Base-by-base conservation (phyloP, 2,888 invertebrate species). In the Bombylius major region DNA sequence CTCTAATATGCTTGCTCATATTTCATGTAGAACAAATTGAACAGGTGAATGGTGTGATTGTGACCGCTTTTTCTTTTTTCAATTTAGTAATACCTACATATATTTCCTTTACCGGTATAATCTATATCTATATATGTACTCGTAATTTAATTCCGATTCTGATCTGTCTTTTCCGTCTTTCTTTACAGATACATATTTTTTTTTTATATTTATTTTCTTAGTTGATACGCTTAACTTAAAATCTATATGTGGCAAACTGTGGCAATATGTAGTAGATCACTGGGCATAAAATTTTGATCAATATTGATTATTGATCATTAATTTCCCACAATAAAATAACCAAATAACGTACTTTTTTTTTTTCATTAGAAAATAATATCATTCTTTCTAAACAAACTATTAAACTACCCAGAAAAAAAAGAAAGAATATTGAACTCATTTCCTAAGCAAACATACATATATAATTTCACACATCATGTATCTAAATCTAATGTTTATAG, bases 11-110 rank as follows among this genome's bases (percentile, higher is more conserved):
- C 47, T 39, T 42, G 51, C 42, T 48, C 55, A 55, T 48, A 51
- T 55, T 55, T 55, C 51, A 55, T 55, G 55, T 55, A 55, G 55
- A 50, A 55, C 51, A 31, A 51, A 55, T 55, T 55, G 39, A 34
- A 36, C 50, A 50, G 47, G 33, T 47, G 47, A 55, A 44, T 54
- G 45, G 45, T 34, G 11, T 14, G 14, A 13, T 48, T 13, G 32
- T 45, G 47, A 42, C 12, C 39, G 11, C 12, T 42, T 42, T 42
- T 42, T 11, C 3, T 11, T 7, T 14, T n/a, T 46, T 5, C 2
- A 14, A 6, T 14, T 45, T n/a, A 4, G 13, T 46, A 8, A 11
- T 42, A n/a, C n/a, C n/a, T n/a, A 42, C 11, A 42, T 11, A 42
- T 42, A 11, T 42, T 42, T 42, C 11, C 12, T 42, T 42, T 11